phyloP scores from a whole-genome alignment of 1,140 invertebrate species.

The Halotydeus destructor region DNA sequence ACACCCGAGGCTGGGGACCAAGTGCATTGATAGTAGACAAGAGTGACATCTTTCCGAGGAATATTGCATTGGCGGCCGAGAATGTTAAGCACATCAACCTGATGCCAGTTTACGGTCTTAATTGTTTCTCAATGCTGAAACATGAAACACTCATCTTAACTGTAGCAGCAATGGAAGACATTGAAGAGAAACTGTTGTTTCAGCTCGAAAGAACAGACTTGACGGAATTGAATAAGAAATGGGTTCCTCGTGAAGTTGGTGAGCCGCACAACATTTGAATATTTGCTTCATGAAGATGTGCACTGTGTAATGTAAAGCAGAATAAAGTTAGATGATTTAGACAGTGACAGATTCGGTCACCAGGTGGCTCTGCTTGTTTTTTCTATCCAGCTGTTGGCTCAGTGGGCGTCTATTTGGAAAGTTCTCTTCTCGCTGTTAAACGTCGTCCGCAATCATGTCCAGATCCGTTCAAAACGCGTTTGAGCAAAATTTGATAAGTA shows the following conservation, averaged over 20 bases:
- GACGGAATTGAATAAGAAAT: neutral
- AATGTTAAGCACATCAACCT: constrained; percentile 58
- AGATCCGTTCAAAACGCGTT: no score
- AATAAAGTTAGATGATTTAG: no score
- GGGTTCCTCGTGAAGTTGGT: neutral
- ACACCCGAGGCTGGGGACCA: constrained; percentile 72
- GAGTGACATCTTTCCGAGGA: constrained; percentile 59
- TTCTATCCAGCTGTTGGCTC: no score
- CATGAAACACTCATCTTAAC: constrained; percentile 84
- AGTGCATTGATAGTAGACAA: constrained; percentile 83
- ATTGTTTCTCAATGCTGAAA: constrained; percentile 71
- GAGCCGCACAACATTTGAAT: neutral
- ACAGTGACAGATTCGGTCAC: no score
- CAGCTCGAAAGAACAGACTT: constrained; percentile 44
- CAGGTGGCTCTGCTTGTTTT: no score
- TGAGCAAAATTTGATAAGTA: no score
- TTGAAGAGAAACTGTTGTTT: constrained; percentile 66
- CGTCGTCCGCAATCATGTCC: no score
- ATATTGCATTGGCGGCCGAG: constrained; percentile 58
- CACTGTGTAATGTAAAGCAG: no score
- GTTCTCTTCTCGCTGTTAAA: no score
- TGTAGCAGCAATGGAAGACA: constrained; percentile 49
- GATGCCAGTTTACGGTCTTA: constrained; percentile 78
- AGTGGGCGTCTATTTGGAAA: no score
- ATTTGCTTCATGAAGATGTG: no score